Base-by-base conservation (phyloP, 2,888 invertebrate species). In the Dolichopus griseipennis region DNA sequence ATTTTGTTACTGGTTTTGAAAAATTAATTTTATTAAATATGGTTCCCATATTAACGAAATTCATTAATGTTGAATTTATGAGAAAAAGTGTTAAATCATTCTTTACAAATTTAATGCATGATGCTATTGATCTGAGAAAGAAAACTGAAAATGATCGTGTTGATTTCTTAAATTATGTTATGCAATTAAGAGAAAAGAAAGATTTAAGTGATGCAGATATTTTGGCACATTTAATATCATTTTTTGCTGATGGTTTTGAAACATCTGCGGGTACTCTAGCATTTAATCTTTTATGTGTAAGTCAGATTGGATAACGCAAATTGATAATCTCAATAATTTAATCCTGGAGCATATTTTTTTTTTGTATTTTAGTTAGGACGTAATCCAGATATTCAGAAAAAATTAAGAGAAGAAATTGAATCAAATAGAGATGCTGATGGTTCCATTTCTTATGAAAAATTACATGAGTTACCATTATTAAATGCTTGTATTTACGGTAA, bases 211-310 rank as follows among this genome's bases (percentile, higher is more conserved):
- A 73, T 22, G 65, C 71, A 7, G 78, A 76, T 37, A 71, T 77
- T 37, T 74, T 75, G 1, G 74, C 75, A 8, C 75, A 76, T 62
- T 71, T 70, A 10, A 69, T 74, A 34, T 73, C 74, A 21, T 77
- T 77, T 67, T 70, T 78, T 27, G 65, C 76, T 10, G 77, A 78
- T 66, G 76, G 77, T 5, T 76, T 75, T 41, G 77, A 77, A 67
- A 78, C 77, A 2, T 75, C 77, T 1, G 75, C 76, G 72, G 18
- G 66, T 77, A 15, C 74, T 74, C 66, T 72, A 75, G 72, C 75
- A 76, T 65, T 71, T 15, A 64, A 27, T 63, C 34, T 34, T 22
- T 20, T 22, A 27, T n/a, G 61, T 18, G 21, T 21, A 27, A 43
- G 33, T 34, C 3, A n/a, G n/a, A n/a, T n/a, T n/a, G n/a, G 34